phyloP scores from a whole-genome alignment of 2,888 invertebrate genomes.

The Hedychridium roseum region DNA sequence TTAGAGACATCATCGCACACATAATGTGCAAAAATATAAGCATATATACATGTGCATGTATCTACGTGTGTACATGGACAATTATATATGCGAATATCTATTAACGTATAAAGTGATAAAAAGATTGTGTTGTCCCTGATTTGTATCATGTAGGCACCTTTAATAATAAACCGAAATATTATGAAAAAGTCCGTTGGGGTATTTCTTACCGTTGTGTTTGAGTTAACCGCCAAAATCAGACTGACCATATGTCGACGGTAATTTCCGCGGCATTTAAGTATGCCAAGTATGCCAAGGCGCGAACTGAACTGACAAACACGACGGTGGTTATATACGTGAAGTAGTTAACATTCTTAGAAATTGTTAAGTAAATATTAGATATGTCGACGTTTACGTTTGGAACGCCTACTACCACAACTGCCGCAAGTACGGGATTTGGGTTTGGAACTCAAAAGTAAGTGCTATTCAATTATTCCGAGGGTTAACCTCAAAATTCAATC shows the following conservation, averaged over 20 bases:
- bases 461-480: slow-evolving; percentile 1
- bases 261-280: no score
- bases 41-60: slow-evolving; percentile 29
- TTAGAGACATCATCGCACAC: no score
- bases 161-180: slow-evolving; percentile 61
- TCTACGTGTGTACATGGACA: slow-evolving; percentile 31
- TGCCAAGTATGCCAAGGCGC: no score
- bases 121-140: slow-evolving; percentile 58
- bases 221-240: no score
- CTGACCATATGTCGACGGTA: no score
- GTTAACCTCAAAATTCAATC: no score
- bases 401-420: slow-evolving; percentile 43
- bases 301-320: no score
- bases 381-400: slow-evolving; percentile 55
- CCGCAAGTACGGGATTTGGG: slow-evolving; percentile 40
- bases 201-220: no score
- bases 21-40: slow-evolving; percentile 34
- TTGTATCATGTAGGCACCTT: slow-evolving; percentile 61
- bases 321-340: no score
- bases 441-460: slow-evolving; percentile 51
- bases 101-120: slow-evolving; percentile 54
- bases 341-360: no score
- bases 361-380: slow-evolving; percentile 3
- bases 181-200: no score
- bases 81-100: slow-evolving; percentile 50